Base-by-base conservation (phyloP, 2,888 invertebrate genomes). In the Macrostomum cliftonense region DNA sequence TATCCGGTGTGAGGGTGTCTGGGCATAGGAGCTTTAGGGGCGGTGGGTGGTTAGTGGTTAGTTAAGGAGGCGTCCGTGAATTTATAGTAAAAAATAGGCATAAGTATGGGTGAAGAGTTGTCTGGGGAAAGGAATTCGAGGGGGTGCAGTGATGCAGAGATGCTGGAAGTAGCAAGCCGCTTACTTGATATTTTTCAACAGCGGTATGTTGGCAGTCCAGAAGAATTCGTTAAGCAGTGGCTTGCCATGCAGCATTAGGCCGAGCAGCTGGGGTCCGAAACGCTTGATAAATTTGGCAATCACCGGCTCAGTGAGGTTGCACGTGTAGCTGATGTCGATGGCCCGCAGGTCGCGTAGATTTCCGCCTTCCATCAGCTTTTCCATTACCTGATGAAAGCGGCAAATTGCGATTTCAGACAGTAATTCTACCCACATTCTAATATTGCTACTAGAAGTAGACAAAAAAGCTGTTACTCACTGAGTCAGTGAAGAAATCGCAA, bases 211-310 rank as follows among this genome's bases (percentile, higher is more conserved):
- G 58, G 85, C 83, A 74, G 88, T 85, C 91, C 95, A 97, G 57
- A 99, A 78, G 65, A 89, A 87, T 74, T 99, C 97, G 0, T 93
- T 89, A 59, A 97, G 83, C 67, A 95, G 93, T 0, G 93, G 83
- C 82, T 97, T 95, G 43, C 97, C 91, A 51, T 86, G 83, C 28
- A 93, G 73, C 52, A 80, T 79, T 40, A 93, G 76, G 0, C 88
- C 95, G 71, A 79, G 79, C 51, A 97, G 76, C 68, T 89, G 87
- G 53, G 78, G 77, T 4, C 95, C 95, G 70, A 86, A 79, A 43
- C 85, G 79, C 46, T 82, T 82, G 52, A 99, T 73, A 71, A 97
- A 89, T 64, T 87, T 85, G 64, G 84, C 81, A 48, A 97, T 76
- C 1, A 80, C 83, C 63, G 88, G 87, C 68, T 97, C 97, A 0